A percentile compares a stretch with the other conserved stretches of the same genome.
Evolutionary conservation across 1,140 invertebrate species (phyloP).

Genomic region (Euwallacea fornicatus): DNA sequence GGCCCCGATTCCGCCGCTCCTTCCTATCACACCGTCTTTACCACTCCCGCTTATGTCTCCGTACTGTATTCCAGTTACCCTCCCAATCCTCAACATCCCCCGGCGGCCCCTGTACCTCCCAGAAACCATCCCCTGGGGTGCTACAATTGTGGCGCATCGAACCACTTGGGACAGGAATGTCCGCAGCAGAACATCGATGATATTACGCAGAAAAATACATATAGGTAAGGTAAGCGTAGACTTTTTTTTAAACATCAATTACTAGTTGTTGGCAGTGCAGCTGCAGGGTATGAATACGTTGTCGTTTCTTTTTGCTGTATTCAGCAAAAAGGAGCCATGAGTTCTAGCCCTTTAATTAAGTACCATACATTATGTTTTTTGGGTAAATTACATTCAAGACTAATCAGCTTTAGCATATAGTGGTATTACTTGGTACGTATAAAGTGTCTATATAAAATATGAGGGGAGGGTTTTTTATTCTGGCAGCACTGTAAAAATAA

Average conservation of each 20-base stretch:
- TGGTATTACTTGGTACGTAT: too few relatives aligned
- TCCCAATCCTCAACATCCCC: constrained; percentile 48
- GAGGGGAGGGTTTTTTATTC: too few relatives aligned
- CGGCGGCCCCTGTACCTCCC: constrained; percentile 56
- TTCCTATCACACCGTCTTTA: constrained; percentile 49
- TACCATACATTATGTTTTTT: too few relatives aligned
- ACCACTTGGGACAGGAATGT: constrained; percentile 80
- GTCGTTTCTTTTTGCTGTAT: too few relatives aligned
- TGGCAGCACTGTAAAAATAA: too few relatives aligned
- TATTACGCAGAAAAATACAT: constrained; percentile 69
- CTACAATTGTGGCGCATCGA: constrained; percentile 76
- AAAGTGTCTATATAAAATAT: too few relatives aligned
- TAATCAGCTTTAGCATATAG: too few relatives aligned
- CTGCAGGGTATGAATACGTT: too few relatives aligned
- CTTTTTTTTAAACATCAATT: background rate
- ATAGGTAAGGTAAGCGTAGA: constrained; percentile 52
- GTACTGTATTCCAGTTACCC: constrained; percentile 55
- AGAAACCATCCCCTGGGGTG: constrained; percentile 54
- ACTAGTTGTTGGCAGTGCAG: too few relatives aligned
- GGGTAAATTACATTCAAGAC: too few relatives aligned
- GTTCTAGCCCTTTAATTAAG: too few relatives aligned
- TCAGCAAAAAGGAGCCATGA: too few relatives aligned
- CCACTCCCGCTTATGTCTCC: constrained; percentile 56
- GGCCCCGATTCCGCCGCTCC: constrained; percentile 29
- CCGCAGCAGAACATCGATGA: constrained; percentile 86